Base-by-base conservation (phyloP, 92 coral and sea anemone genomes). In the Porites divaricata region DNA sequence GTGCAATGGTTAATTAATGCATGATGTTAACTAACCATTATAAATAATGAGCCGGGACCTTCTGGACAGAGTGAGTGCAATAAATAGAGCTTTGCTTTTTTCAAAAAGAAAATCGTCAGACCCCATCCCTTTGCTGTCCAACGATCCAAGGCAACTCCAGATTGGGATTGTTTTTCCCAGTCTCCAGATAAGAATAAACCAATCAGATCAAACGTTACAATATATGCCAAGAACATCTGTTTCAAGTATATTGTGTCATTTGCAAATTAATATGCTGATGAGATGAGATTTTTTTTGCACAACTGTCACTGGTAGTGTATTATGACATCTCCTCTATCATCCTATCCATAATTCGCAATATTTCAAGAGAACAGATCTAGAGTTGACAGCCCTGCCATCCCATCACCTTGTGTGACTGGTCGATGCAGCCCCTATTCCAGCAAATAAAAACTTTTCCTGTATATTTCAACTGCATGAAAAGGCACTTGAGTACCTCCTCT, bases 41-140 rank as follows among this genome's bases (percentile, higher is more conserved):
- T 45, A 48, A 72, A 16, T 45, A 28, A 45, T 72, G 45, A 70
- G 15, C 75, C 75, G 9, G 53, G 75, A 52, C 75, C 75, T 70
- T 70, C 75, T 70, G 75, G 75, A 70, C 52, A 70, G 75, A 70
- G 75, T 23, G 53, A 70, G 75, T 70, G 75, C 10, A 70, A 25
- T 70, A 24, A 64, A 64, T 35, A 35, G 41, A 35, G 41, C 41
- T 35, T 35, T 35, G 28, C 9, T 22, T 28, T 70, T 70, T n/a
- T n/a, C 17, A 1, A 19, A 45, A 72, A 72, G 45, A 35, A 11
- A 45, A 14, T 72, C 76, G 13, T 72, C 52, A 72, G 76, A 45
- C 76, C 59, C 76, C 35, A 17, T 22, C 45, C 76, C 45, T 28
- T 51, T 51, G 17, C 61, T 72, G 45, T 23, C 22, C 1, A 1